phyloP scores from a whole-genome alignment of 2,888 invertebrate species.

The Hirudinaria manillensis region DNA sequence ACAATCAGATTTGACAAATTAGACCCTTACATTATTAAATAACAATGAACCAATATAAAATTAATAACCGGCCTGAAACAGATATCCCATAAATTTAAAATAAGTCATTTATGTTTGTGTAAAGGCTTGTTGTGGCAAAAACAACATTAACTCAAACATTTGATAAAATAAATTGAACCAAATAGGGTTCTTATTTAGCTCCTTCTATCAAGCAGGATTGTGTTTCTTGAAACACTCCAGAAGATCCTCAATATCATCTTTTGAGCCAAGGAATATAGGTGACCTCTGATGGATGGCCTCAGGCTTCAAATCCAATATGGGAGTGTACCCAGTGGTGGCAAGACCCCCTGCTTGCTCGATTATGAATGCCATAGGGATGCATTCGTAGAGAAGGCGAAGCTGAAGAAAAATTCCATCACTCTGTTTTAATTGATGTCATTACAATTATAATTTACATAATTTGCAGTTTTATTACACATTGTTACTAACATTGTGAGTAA shows the following conservation, averaged over 20 bases:
- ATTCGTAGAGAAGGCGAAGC: slow-evolving; percentile 89
- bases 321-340: slow-evolving; percentile 68
- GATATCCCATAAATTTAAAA: too few relatives aligned
- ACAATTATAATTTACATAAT: not conserved
- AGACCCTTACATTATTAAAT: too few relatives aligned
- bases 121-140: too few relatives aligned
- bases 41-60: too few relatives aligned
- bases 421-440: not conserved
- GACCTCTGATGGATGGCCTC: slow-evolving; percentile 72
- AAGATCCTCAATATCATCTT: slow-evolving; percentile 77
- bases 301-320: slow-evolving; percentile 80
- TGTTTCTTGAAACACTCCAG: slow-evolving; percentile 45
- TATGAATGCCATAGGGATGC: slow-evolving; percentile 93
- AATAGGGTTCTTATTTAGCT: too few relatives aligned
- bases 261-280: slow-evolving; percentile 87
- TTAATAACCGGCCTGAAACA: too few relatives aligned
- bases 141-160: too few relatives aligned
- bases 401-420: slow-evolving; percentile 58
- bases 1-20: too few relatives aligned
- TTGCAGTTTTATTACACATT: too few relatives aligned
- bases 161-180: too few relatives aligned
- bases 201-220: not conserved
- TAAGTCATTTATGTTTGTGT: too few relatives aligned
- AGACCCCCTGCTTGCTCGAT: slow-evolving; percentile 80
- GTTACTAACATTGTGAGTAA: not conserved